Evolutionary conservation across 2,113 vertebrate species (phyloP).

Genomic region (Stigmatopora argus): DNA sequence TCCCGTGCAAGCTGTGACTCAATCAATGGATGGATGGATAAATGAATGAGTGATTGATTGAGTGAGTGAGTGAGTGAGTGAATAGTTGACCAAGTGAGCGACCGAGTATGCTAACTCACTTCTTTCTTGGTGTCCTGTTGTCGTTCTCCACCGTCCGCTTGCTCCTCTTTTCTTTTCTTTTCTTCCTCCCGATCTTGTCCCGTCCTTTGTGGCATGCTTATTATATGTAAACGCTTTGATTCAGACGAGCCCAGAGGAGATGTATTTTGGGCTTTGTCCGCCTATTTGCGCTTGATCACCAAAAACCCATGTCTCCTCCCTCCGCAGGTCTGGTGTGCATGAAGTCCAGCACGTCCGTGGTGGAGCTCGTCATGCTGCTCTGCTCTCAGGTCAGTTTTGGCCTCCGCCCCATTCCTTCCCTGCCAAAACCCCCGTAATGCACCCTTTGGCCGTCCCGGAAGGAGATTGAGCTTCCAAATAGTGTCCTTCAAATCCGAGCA

Average conservation of each 20-base stretch:
- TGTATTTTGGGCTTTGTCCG: slow-evolving; percentile 16
- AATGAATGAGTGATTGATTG: too few species aligned
- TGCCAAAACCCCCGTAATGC: too few species aligned
- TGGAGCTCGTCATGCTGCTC: slow-evolving; percentile 97
- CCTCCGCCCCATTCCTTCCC: too few species aligned
- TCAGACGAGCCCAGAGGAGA: slow-evolving; percentile 6
- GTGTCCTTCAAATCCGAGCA: not conserved
- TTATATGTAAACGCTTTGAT: slow-evolving; percentile 32
- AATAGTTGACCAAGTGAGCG: slow-evolving; percentile 2
- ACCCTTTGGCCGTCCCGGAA: too few species aligned
- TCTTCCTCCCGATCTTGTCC: slow-evolving; percentile 47
- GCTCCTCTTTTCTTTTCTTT: not conserved
- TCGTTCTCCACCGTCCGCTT: slow-evolving; percentile 56
- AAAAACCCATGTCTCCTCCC: slow-evolving; percentile 36
- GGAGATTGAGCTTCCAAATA: not conserved
- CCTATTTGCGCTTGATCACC: not conserved
- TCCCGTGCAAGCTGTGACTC: slow-evolving; percentile 39
- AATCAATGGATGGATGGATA: too few species aligned
- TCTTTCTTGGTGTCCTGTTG: slow-evolving; percentile 59
- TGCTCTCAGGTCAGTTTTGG: slow-evolving; percentile 85
- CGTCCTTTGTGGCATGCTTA: slow-evolving; percentile 58
- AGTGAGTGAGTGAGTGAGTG: too few species aligned
- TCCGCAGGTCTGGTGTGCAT: slow-evolving; percentile 91
- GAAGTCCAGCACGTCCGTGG: slow-evolving; percentile 98
- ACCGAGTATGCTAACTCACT: slow-evolving; percentile 23